phyloP scores from a whole-genome alignment of 1,140 invertebrate genomes.

The Heterodera schachtii region DNA sequence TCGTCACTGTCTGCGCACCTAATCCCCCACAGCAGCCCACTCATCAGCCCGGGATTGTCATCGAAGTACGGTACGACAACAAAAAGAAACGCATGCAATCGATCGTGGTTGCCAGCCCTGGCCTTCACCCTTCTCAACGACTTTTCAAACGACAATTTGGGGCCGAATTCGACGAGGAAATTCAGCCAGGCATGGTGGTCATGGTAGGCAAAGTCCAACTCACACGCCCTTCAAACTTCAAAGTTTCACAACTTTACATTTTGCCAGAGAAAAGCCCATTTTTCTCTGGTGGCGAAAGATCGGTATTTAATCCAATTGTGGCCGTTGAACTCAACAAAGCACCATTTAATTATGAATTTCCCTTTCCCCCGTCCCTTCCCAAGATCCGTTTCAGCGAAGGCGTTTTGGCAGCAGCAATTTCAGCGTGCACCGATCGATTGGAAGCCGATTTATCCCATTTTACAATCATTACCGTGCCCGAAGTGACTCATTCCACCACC shows the following conservation, averaged over 20 bases:
- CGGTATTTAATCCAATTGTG: neutral
- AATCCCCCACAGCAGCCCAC: neutral
- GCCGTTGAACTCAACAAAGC: neutral
- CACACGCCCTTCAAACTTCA: neutral
- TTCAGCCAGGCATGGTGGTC: neutral
- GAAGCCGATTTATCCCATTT: neutral
- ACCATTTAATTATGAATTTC: conserved; percentile 1
- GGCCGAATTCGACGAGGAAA: neutral
- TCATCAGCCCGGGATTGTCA: neutral
- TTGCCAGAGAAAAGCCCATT: conserved; percentile 2
- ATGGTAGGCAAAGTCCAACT: too few relatives aligned
- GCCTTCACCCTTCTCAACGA: neutral
- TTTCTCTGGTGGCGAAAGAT: neutral
- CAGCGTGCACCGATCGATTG: neutral
- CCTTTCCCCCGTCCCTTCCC: neutral
- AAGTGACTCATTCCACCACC: neutral
- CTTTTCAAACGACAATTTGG: neutral
- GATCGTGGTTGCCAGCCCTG: neutral
- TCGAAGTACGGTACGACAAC: neutral
- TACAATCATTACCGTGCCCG: neutral
- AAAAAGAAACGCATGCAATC: neutral
- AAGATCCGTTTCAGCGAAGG: neutral
- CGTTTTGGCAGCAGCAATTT: conserved; percentile 2
- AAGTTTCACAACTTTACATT: neutral
- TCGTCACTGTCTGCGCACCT: neutral